Percentiles rank a stretch among this genome's conserved stretches.
Evolutionary conservation across 2,888 invertebrate species (phyloP).

Genomic region (Nesidiocoris tenuis): DNA sequence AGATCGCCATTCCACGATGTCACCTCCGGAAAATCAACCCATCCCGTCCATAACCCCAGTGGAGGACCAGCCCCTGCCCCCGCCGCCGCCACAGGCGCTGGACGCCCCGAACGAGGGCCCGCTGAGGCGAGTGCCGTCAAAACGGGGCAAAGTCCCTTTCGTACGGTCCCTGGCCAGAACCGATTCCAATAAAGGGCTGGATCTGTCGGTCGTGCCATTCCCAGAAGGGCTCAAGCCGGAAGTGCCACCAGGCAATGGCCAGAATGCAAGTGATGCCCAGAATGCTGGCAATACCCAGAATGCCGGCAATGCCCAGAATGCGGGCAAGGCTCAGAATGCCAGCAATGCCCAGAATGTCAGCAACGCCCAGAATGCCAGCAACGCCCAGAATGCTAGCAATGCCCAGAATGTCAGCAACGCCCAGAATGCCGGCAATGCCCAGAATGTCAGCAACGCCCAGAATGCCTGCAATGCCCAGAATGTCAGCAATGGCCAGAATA

Average conservation of each 20-base stretch:
- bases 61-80: constrained; percentile 26
- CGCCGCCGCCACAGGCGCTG: constrained; percentile 30
- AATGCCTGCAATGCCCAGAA: neutral
- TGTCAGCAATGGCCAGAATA: neutral
- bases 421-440: neutral
- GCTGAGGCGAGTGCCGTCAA: constrained; percentile 17
- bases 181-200: constrained; percentile 21
- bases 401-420: neutral
- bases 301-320: neutral
- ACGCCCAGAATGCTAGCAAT: neutral
- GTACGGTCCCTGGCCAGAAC: constrained; percentile 29
- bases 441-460: neutral
- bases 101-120: constrained; percentile 31
- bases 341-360: neutral
- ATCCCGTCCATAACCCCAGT: constrained; percentile 8
- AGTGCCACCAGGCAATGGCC: neutral
- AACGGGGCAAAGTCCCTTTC: constrained; percentile 32
- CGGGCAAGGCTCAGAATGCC: neutral
- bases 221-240: neutral
- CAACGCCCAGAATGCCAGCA: neutral
- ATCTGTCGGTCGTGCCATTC: neutral
- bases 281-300: neutral
- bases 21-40: constrained; percentile 21
- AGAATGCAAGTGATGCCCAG: neutral
- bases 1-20: constrained; percentile 15